Conservation (phyloP, 2,113 vertebrate genomes). For the Oncorhynchus gorbuscha region DNA sequence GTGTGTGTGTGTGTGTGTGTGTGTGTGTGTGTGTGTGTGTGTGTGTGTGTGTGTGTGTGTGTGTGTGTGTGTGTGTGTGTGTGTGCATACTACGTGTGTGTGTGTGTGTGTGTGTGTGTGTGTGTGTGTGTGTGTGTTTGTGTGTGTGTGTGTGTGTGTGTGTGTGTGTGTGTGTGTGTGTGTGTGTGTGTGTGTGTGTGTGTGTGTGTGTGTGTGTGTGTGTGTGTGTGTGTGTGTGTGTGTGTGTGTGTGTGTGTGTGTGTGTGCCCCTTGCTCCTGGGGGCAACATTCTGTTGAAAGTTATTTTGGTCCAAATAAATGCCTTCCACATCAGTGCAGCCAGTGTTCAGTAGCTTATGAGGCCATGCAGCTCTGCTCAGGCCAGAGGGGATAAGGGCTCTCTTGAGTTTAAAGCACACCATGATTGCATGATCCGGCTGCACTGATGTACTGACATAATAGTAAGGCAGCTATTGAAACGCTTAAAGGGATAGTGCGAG, state of each 20-base stretch:
- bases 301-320: constrained; percentile 42
- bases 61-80: too few species aligned
- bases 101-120: too few species aligned
- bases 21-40: background rate
- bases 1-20: background rate
- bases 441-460: background rate
- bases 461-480: background rate
- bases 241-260: too few species aligned
- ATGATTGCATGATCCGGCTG: background rate
- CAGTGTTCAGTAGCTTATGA: constrained; percentile 15
- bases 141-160: background rate
- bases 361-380: background rate
- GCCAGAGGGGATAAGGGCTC: background rate
- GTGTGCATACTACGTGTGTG: background rate
- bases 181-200: too few species aligned
- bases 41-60: too few species aligned
- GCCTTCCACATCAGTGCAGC: constrained; percentile 37
- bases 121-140: too few species aligned
- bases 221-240: constrained; percentile 18
- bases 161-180: too few species aligned
- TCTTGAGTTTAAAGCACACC: background rate
- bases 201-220: too few species aligned
- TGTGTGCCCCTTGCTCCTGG: constrained; percentile 16
- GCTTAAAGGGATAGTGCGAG: too few species aligned
- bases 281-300: constrained; percentile 44